Base-by-base conservation (phyloP, 2,888 invertebrate genomes). In the Scaptomyza cyrtandrae region DNA sequence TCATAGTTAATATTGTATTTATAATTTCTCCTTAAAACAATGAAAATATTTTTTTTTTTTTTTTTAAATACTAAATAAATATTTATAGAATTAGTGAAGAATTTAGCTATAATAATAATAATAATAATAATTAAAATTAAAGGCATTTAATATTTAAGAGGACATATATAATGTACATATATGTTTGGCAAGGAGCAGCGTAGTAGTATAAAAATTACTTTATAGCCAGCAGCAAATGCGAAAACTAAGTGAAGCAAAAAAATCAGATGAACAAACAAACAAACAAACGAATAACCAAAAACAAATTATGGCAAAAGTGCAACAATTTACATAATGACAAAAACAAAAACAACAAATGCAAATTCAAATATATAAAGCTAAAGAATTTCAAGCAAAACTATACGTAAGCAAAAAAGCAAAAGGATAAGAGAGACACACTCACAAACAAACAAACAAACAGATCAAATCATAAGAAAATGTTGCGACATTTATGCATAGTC, bases 41-140 rank as follows among this genome's bases (percentile, higher is more conserved):
- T 33, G 45, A 53, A 46, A 46, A 43, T 7, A 14, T 19, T 29
- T 33, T 24, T 24, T 54, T 49, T 24, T 24, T 54, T 49, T 67
- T 69, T 64, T 52, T 46, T 37, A 61, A 62, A 53, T 50, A 63
- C 29, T 52, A 37, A 56, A 60, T 56, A 56, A 62, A 66, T 71
- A 62, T 39, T 37, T 66, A 63, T 71, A 75, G 77, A 73, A 45
- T 70, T 76, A 77, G 68, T 66, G 43, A 60, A 55, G 35, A 46
- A 62, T 46, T 66, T 61, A 78, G 65, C 56, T 75, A 74, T 62
- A 69, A 50, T 16, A 54, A 37, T 31, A 65, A 43, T 31, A 65
- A 43, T n/a, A 60, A 29, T 37, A 58, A 33, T n/a, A 49, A 54
- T 61, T 24, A 19, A 31, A 60, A 67, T 52, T 44, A n/a, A 65